A percentile compares a stretch with the other conserved stretches of the same genome.
These are phyloP conservation scores for Cheilosia pagana DNA, from an alignment of 2,888 invertebrate genomes.

Conservation along the genomic window DNA sequence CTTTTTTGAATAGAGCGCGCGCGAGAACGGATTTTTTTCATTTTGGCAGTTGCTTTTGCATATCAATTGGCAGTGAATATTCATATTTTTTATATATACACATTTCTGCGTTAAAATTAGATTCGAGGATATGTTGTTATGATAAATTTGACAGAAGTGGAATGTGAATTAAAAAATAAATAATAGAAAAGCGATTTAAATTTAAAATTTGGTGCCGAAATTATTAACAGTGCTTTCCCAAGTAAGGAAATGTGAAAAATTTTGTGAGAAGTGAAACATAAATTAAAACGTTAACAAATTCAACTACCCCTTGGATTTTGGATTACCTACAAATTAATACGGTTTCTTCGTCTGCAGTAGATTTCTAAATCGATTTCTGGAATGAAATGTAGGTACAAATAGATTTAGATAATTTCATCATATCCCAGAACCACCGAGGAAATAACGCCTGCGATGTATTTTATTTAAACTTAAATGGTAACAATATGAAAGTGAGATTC, in stretches of 20 bases:
- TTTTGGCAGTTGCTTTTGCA: constrained; percentile 20
- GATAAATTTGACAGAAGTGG: constrained; percentile 25
- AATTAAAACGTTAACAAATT: not conserved
- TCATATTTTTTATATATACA: constrained; percentile 2
- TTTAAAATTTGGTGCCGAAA: constrained; percentile 18
- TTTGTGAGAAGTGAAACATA: not conserved
- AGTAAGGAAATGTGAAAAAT: constrained; percentile 7
- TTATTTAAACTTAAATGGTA: not conserved
- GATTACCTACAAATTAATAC: constrained; percentile 60
- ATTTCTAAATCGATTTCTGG: constrained; percentile 33
- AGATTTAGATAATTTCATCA: not conserved
- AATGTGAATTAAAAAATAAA: constrained; percentile 9
- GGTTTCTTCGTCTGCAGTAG: constrained; percentile 26
- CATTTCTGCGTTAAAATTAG: constrained; percentile 35
- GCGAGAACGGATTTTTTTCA: constrained; percentile 7
- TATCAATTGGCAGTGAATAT: constrained; percentile 17
- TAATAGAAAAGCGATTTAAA: not conserved
- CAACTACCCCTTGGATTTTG: constrained; percentile 49
- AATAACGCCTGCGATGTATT: constrained; percentile 27
- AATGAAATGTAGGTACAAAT: constrained; percentile 51
- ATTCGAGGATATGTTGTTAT: constrained; percentile 31
- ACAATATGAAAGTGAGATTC: constrained; percentile 1
- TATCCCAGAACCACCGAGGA: constrained; percentile 44
- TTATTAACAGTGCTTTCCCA: constrained; percentile 8
- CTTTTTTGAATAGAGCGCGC: constrained; percentile 33